Evolutionary conservation across 2,113 vertebrate genomes (phyloP), one percentile per base, ranked within the genome.

Genomic region (Glaucidium brasilianum): DNA sequence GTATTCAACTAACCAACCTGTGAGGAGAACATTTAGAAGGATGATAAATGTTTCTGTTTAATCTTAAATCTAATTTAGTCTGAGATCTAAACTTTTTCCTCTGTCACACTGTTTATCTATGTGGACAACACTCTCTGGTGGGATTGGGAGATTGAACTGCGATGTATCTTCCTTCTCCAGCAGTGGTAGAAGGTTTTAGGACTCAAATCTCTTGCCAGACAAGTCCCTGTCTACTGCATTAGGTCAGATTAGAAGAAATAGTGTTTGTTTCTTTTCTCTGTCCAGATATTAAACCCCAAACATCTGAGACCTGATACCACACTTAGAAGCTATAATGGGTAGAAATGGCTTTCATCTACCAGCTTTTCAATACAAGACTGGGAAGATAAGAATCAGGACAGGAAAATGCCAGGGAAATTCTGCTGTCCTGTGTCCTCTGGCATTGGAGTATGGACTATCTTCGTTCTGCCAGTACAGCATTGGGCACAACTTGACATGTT

Each of bases 61-160:
- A 25, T 37, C 69, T 71, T 73, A 66, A 34, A 41, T 58, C 20
- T 62, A 69, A 72, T 11, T 78, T 78, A 1, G 0, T 10, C 14
- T 2, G 2, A 78, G 66, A 29, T 69, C 45, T 45, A 50, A 62
- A 35, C 6, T 15, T 73, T 25, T 73, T 79, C 19, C 2, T 68
- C 49, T 37, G 50, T 5, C 15, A 32, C 5, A 8, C 30, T 26
- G 5, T 76, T 80, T 73, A 13, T 75, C 37, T 68, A 14, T 37
- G 45, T 1, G 4, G 21, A 72, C 37, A 18, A 41, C 6, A 12
- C 10, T 85, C 0, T 0, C 20, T 69, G 39, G 50, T 43, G 9
- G 10, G 12, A 66, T 66, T 55, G 21, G 53, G 56, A 93, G 11
- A 22, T 30, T 45, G 47, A 25, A 25, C 37, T 68, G 37, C 20